Base-by-base conservation (phyloP, 2,113 vertebrate species). In the Paedocypris sp. region DNA sequence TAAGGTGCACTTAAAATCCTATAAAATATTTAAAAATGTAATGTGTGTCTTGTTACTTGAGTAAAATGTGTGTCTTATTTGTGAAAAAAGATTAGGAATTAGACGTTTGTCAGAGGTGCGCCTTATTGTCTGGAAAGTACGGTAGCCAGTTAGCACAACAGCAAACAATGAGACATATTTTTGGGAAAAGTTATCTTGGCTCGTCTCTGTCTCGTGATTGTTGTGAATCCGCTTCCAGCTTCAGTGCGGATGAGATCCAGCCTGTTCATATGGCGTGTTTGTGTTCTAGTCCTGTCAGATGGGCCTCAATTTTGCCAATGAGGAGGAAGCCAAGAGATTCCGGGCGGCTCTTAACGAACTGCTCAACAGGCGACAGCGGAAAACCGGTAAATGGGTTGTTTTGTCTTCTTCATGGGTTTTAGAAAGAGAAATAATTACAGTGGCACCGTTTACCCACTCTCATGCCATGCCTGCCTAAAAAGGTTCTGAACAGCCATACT, bases 261-360 rank as follows among this genome's bases (percentile, higher is more conserved):
- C 33, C 52, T 29, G 4, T 12, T 26, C 28, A 60, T 43, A 43
- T 20, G 39, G 15, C 45, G 18, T 53, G 31, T 52, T 45, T 45
- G 33, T 26, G 47, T 38, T 60, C 56, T 70, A 99, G 95, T 79
- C 81, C 59, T 93, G 87, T 86, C 94, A 97, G 81, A 80, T 98
- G 65, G 94, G 92, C 75, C 87, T 98, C 82, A 98, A 98, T 85
- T 98, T 97, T 74, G 93, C 93, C 75, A 96, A 86, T 58, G 93
- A 98, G 86, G 92, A 98, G 81, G 94, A 98, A 78, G 93, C 94
- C 75, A 94, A 90, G 81, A 85, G 88, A 73, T 97, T 97, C 79
- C 79, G 89, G 74, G 85, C 80, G 70, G 85, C 88, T 58, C 80
- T 95, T 75, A 86, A 82, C 62, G 94, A 98, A 60, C 82, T 97